Evolutionary conservation across 2,797 vertebrate species (phyloP).

Genomic region (Tadarida brasiliensis): DNA sequence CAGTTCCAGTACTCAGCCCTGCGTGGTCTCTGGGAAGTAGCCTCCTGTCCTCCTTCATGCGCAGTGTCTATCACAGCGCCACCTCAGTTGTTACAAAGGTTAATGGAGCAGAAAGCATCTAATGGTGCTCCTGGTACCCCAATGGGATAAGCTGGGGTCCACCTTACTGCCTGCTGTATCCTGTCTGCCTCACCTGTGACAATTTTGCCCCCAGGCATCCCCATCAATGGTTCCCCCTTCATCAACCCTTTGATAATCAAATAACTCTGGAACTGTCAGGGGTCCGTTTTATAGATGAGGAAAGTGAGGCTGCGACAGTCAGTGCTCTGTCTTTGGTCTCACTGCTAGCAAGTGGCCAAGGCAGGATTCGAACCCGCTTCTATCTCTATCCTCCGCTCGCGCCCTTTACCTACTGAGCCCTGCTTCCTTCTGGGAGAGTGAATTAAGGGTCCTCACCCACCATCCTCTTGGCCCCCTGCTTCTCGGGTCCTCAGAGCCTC

Average conservation of each 20-base stretch:
- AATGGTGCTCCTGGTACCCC: fast-evolving
- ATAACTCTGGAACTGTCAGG: background rate
- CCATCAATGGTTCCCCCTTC: background rate
- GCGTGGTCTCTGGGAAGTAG: background rate
- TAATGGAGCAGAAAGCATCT: background rate
- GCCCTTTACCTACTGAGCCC: background rate
- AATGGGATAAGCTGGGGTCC: background rate
- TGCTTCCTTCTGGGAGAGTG: background rate
- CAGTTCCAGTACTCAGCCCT: background rate
- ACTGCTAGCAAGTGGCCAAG: background rate
- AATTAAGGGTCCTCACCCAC: background rate
- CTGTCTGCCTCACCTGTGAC: background rate
- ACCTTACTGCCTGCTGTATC: background rate
- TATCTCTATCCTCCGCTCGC: background rate
- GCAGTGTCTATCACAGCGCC: fast-evolving
- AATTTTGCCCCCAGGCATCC: too few species aligned
- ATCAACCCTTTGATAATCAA: background rate
- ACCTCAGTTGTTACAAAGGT: too few species aligned
- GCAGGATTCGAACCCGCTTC: background rate
- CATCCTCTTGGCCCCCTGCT: background rate
- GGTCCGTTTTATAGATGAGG: background rate
- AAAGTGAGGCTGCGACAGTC: background rate
- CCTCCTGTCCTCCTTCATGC: background rate
- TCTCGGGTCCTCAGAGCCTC: background rate
- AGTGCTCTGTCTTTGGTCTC: background rate